phyloP scores from a whole-genome alignment of 2,797 vertebrate species.

The Hippocampus kuda region DNA sequence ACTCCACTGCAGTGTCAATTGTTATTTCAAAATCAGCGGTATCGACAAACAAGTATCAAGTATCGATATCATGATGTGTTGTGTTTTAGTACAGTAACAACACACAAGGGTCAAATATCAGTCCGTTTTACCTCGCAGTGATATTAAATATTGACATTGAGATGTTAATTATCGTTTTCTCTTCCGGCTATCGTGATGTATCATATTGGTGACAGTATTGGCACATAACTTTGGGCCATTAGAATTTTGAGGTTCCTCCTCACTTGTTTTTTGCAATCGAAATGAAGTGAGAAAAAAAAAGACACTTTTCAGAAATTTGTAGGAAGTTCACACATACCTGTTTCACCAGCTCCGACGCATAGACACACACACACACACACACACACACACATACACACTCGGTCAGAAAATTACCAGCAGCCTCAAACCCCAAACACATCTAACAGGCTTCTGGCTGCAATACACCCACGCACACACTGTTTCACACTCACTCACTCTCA shows the following conservation, averaged over 20 bases:
- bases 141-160: too few relatives aligned
- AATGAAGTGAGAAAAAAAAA: not conserved
- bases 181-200: too few relatives aligned
- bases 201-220: too few relatives aligned
- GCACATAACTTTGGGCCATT: not conserved
- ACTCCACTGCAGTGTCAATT: too few relatives aligned
- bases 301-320: conserved; percentile 20
- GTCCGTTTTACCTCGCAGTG: too few relatives aligned
- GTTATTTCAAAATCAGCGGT: too few relatives aligned
- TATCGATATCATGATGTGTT: too few relatives aligned
- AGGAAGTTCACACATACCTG: conserved; percentile 49
- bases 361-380: conserved; percentile 6
- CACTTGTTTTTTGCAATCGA: not conserved
- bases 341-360: conserved; percentile 12
- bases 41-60: too few relatives aligned
- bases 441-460: conserved; percentile 23
- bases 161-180: too few relatives aligned
- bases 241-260: not conserved
- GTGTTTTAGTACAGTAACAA: too few relatives aligned
- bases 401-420: conserved; percentile 13
- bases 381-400: not conserved
- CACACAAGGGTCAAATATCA: too few relatives aligned
- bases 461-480: conserved; percentile 43
- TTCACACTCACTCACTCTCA: conserved; percentile 45
- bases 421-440: conserved; percentile 14